These are phyloP conservation scores for Alosa alosa DNA, from an alignment of 2,113 vertebrate genomes.

Conservation along the genomic window DNA sequence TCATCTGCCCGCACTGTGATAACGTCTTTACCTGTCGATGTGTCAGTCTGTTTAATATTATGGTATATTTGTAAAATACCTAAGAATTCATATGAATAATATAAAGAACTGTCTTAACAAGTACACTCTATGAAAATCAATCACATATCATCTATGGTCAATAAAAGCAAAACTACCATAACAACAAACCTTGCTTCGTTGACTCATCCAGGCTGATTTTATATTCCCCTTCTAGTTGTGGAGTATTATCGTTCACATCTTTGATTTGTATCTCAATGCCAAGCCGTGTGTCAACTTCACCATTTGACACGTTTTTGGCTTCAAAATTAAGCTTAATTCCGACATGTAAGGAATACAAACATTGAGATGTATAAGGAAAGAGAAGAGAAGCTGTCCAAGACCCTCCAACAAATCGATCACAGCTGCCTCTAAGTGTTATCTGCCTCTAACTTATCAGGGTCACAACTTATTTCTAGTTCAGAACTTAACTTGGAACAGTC, in stretches of 20 bases:
- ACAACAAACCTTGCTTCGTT: constrained; percentile 31
- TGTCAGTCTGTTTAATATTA: background rate
- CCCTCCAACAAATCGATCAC: background rate
- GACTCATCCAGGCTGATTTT: constrained; percentile 29
- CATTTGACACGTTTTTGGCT: background rate
- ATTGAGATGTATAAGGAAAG: background rate
- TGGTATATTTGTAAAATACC: background rate
- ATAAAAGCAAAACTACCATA: background rate
- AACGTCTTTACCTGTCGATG: constrained; percentile 10
- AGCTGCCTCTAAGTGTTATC: background rate
- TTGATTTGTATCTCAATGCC: constrained; percentile 40
- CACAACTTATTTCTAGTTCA: too few relatives aligned
- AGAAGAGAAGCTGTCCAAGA: too few relatives aligned
- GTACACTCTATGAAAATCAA: background rate
- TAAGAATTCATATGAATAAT: background rate
- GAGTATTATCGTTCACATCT: constrained; percentile 45
- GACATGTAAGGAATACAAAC: background rate
- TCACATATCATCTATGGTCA: background rate
- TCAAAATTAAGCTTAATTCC: constrained; percentile 29
- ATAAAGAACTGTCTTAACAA: too few relatives aligned
- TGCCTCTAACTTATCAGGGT: too few relatives aligned
- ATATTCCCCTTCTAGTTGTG: constrained; percentile 22
- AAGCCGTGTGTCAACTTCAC: constrained; percentile 37
- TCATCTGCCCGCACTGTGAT: constrained; percentile 25
- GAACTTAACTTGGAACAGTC: too few relatives aligned